A percentile compares a stretch with the other conserved stretches of the same genome.
Conservation (phyloP, 2,797 vertebrate species). For the Simalia tracyae region DNA sequence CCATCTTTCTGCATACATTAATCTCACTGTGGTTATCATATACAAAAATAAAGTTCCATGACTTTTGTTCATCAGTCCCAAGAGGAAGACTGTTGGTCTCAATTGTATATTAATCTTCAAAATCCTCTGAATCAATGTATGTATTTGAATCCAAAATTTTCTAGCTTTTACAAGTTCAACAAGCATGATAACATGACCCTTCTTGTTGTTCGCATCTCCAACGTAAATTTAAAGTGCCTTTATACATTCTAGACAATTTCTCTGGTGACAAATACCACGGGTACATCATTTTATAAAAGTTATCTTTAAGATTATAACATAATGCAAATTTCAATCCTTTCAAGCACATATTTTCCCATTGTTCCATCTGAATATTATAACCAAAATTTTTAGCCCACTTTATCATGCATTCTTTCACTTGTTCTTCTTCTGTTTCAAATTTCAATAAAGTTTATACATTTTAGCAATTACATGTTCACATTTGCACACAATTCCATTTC, state of each 20-base stretch:
- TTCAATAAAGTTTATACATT: no score
- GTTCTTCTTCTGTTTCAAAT: no score
- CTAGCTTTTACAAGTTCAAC: not conserved
- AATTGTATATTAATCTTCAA: not conserved
- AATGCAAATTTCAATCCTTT: no score
- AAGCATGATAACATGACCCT: not conserved
- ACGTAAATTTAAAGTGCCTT: not conserved
- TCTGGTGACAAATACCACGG: not conserved
- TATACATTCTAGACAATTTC: not conserved
- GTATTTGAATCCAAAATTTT: not conserved
- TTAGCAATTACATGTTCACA: no score
- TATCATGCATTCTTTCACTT: no score
- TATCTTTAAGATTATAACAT: no score
- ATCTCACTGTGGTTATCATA: not conserved
- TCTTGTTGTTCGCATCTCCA: not conserved
- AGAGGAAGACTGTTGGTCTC: not conserved
- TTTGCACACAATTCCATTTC: no score
- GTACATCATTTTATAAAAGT: no score
- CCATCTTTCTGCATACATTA: not conserved
- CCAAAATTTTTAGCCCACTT: no score
- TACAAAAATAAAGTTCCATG: not conserved
- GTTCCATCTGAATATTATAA: no score
- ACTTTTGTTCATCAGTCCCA: not conserved
- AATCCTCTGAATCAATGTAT: not conserved
- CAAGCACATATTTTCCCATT: no score